phyloP scores from a whole-genome alignment of 2,888 invertebrate genomes.

The Eilema sororculum region DNA sequence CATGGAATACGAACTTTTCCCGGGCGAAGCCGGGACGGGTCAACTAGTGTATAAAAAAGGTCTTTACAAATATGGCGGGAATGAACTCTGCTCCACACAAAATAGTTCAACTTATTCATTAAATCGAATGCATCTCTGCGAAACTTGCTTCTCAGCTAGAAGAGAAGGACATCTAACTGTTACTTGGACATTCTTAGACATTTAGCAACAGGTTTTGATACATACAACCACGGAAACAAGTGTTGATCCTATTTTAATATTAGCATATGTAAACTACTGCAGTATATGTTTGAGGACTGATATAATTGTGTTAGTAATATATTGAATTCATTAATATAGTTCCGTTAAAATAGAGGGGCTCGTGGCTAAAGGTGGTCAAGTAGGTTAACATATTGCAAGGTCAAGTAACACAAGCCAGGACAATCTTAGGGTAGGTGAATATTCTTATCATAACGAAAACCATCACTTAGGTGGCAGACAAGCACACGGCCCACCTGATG shows the following conservation, averaged over 20 bases:
- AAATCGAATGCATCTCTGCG: not conserved
- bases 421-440: too few species aligned
- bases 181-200: not conserved
- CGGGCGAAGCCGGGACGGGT: too few species aligned
- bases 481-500: too few species aligned
- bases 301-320: not conserved
- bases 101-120: not conserved
- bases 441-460: too few species aligned
- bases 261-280: slow-evolving; percentile 1
- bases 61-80: not conserved
- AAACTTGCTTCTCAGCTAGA: not conserved
- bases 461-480: too few species aligned
- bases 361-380: too few species aligned
- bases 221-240: slow-evolving; percentile 1
- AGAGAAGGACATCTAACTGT: slow-evolving; percentile 8
- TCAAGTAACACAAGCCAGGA: too few species aligned
- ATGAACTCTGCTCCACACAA: not conserved
- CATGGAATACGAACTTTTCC: too few species aligned
- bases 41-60: too few species aligned
- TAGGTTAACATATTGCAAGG: too few species aligned
- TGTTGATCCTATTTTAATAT: not conserved
- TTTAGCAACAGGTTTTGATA: not conserved
- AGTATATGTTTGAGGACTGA: not conserved
- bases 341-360: too few species aligned
- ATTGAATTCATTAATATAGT: too few species aligned